Base-by-base conservation (phyloP, 1,140 invertebrate genomes). In the Drosophila nannoptera region DNA sequence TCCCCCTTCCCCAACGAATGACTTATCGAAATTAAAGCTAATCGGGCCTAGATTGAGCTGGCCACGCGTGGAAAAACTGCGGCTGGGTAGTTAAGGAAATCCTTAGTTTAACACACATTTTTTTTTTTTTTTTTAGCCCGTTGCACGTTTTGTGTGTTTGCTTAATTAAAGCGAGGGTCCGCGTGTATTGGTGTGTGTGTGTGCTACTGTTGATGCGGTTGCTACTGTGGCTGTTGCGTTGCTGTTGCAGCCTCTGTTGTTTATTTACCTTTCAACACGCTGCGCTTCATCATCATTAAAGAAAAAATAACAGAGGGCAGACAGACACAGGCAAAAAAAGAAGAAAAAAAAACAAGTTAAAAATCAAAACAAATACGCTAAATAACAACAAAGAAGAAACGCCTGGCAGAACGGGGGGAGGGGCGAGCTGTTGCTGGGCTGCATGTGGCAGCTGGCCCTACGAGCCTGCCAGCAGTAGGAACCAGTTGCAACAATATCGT, bases 251-350 rank as follows among this genome's bases (percentile, higher is more conserved):
- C 50, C 49, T 52, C 56, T 50, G 40, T 69, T 80, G 76, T 80
- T 84, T 84, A 78, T 80, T 86, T 84, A 61, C 40, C 81, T 84
- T 84, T 84, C 77, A 86, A 77, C 81, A 75, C 76, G 70, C 73
- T 72, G 81, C 81, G 81, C 81, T 86, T 86, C 81, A 86, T 86
- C 81, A 86, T 86, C 81, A 86, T 86, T 86, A 86, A 77, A 68
- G 22, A 22, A 22, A 22, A 75, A 82, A 82, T 77, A 77, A 52
- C 56, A 77, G 69, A 73, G 61, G 54, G 36, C 54, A 46, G 59
- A 40, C 33, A 43, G 49, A 11, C 29, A 42, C 22, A 43, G 42
- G 8, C 29, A 42, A 65, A 64, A 69, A 48, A 22, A 55, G 61
- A 73, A 63, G 60, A 52, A 68, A 63, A 68, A 29, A 61, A 59